Conservation (phyloP, 2,797 vertebrate genomes). For the Enteromius afrohamiltoni region DNA sequence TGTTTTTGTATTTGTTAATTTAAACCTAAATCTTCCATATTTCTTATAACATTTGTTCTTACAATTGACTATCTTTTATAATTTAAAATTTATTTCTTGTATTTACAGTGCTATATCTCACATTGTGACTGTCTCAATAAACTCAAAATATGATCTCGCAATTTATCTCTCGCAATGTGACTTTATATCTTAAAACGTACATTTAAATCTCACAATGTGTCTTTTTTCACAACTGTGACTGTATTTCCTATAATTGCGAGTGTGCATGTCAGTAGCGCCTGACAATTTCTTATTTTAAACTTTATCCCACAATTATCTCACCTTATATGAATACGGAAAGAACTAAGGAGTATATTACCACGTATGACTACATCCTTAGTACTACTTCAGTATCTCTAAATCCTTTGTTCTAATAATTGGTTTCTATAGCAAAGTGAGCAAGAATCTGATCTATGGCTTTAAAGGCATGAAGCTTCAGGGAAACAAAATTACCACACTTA, state of each 20-base stretch:
- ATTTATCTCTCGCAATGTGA: neutral
- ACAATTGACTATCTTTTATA: neutral
- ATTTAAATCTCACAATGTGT: neutral
- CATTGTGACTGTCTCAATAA: neutral
- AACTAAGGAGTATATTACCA: neutral
- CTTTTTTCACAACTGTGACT: neutral
- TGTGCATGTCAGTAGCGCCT: neutral
- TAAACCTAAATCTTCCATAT: neutral
- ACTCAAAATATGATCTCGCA: neutral
- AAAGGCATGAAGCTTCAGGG: neutral
- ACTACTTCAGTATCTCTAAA: neutral
- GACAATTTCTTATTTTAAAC: neutral
- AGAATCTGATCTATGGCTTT: neutral
- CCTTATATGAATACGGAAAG: neutral
- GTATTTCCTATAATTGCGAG: neutral
- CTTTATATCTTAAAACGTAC: neutral
- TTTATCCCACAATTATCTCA: neutral
- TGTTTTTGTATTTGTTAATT: too few relatives aligned
- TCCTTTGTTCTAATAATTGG: constrained; percentile 20
- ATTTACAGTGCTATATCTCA: neutral
- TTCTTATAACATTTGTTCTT: neutral
- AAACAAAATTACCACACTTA: constrained; percentile 14
- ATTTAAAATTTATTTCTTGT: neutral
- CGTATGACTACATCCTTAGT: neutral
- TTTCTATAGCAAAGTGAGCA: constrained; percentile 27